Evolutionary conservation across 2,113 vertebrate genomes (phyloP).

Genomic region (Syngnathus scovelli): DNA sequence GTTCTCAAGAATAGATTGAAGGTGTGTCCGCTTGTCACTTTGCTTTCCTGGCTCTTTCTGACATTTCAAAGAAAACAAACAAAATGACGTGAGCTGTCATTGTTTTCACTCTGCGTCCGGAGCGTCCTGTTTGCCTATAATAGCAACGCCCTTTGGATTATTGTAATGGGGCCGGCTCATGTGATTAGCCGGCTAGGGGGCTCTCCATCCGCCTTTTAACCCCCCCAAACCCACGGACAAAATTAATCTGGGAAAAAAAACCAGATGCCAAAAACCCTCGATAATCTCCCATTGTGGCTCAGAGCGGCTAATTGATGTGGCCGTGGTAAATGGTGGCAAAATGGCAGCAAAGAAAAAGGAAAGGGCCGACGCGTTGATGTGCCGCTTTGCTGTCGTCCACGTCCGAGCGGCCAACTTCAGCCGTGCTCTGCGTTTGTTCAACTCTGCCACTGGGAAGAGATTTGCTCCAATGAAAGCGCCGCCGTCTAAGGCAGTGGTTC

Average conservation of each 20-base stretch:
- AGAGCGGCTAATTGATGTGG: slow-evolving; percentile 64
- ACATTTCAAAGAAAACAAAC: background rate
- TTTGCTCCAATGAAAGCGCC: too few species aligned
- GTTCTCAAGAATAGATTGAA: background rate
- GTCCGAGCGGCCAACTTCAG: too few species aligned
- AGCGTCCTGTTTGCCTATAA: slow-evolving; percentile 9
- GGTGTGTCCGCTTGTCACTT: background rate
- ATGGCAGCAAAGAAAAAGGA: slow-evolving; percentile 14
- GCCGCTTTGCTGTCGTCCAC: too few species aligned
- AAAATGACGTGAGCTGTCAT: background rate
- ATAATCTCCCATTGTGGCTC: slow-evolving; percentile 61
- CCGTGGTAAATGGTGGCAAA: slow-evolving; percentile 23
- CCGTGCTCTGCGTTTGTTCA: too few species aligned
- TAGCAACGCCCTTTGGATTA: slow-evolving; percentile 44
- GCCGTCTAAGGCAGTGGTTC: background rate
- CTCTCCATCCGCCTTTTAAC: slow-evolving; percentile 32
- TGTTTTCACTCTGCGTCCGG: background rate
- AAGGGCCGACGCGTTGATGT: too few species aligned
- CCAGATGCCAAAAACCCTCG: background rate
- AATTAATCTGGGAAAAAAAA: slow-evolving; percentile 39
- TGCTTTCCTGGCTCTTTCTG: background rate
- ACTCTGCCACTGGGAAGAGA: too few species aligned
- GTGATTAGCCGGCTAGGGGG: slow-evolving; percentile 46
- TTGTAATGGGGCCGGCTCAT: slow-evolving; percentile 41
- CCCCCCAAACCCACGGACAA: slow-evolving; percentile 18